Percentiles rank a stretch among this genome's conserved stretches.
Evolutionary conservation across 2,888 invertebrate genomes (phyloP).

Genomic region (Creontiades dilutus): DNA sequence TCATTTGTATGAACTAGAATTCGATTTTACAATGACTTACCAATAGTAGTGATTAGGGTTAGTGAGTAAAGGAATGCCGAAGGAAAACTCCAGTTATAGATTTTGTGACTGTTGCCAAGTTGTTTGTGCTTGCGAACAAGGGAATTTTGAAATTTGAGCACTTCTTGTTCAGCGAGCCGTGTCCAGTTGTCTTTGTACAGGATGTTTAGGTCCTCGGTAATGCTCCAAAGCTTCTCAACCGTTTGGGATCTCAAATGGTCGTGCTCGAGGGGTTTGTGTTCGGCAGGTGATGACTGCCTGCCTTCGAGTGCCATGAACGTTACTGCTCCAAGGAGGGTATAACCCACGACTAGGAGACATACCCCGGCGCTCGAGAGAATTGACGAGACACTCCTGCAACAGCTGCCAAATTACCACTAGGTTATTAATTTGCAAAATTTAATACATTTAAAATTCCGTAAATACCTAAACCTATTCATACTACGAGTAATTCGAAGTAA

Average conservation of each 20-base stretch:
- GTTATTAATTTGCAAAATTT: no score
- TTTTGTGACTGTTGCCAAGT: constrained; percentile 80
- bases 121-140: constrained; percentile 78
- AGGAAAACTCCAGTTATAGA: constrained; percentile 92
- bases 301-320: constrained; percentile 93
- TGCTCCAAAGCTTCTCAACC: constrained; percentile 90
- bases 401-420: constrained; percentile 72
- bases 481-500: no score
- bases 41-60: constrained; percentile 96
- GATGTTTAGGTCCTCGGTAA: constrained; percentile 92
- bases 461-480: no score
- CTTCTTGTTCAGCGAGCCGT: constrained; percentile 90
- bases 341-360: constrained; percentile 91
- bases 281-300: constrained; percentile 77
- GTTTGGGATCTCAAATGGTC: constrained; percentile 79
- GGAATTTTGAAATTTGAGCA: constrained; percentile 89
- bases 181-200: constrained; percentile 96
- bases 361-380: constrained; percentile 90
- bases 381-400: constrained; percentile 80
- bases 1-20: no score
- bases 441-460: no score
- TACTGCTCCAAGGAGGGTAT: constrained; percentile 94
- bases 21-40: constrained; percentile 80
- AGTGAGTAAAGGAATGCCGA: constrained; percentile 95
- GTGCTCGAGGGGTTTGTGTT: constrained; percentile 72